phyloP scores from a whole-genome alignment of 1,140 invertebrate genomes.

The Archivesica marissinica region DNA sequence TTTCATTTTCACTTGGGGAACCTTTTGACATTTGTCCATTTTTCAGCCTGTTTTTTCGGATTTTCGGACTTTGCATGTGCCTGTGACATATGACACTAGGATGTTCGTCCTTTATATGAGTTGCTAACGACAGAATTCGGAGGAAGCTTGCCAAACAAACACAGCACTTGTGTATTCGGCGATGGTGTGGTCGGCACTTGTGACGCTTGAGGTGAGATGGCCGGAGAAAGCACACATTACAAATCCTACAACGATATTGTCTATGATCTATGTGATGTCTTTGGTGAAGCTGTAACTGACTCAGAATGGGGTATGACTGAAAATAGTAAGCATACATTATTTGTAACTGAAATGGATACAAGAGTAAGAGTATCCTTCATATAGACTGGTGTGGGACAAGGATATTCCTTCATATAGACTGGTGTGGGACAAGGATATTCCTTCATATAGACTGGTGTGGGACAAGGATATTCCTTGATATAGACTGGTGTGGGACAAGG shows the following conservation, averaged over 20 bases:
- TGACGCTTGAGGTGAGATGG: constrained; percentile 13
- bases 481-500: too few relatives aligned
- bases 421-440: too few relatives aligned
- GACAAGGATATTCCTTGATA: too few relatives aligned
- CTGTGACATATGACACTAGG: neutral
- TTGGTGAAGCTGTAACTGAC: constrained; percentile 19
- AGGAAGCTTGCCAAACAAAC: constrained; percentile 19
- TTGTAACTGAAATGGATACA: too few relatives aligned
- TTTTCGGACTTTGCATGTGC: neutral
- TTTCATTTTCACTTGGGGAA: neutral
- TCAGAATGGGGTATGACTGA: constrained; percentile 35
- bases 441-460: too few relatives aligned
- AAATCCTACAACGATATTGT: constrained; percentile 18
- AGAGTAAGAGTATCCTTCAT: too few relatives aligned
- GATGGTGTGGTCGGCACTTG: neutral
- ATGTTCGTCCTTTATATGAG: constrained; percentile 33
- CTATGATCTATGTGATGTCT: constrained; percentile 31
- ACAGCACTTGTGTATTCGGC: neutral
- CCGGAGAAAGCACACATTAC: neutral
- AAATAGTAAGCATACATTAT: too few relatives aligned
- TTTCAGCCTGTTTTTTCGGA: neutral
- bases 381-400: too few relatives aligned
- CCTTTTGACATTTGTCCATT: neutral
- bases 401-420: too few relatives aligned
- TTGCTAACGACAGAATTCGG: constrained; percentile 15